phyloP scores from a whole-genome alignment of 2,797 vertebrate genomes.

The Hoplostethus mediterraneus region DNA sequence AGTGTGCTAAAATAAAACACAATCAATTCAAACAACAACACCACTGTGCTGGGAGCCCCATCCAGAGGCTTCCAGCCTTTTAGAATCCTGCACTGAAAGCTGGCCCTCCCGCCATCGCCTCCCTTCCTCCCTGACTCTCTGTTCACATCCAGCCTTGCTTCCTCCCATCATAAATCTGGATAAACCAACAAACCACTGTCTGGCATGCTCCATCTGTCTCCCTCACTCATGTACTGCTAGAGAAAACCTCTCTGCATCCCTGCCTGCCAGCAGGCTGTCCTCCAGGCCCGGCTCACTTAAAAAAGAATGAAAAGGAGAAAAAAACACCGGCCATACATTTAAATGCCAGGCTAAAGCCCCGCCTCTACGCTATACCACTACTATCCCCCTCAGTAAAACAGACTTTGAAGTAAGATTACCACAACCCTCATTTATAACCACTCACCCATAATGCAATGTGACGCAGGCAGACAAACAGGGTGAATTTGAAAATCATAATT shows the following conservation, averaged over 20 bases:
- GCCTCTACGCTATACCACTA: slow-evolving; percentile 45
- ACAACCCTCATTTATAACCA: slow-evolving; percentile 52
- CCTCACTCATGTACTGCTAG: slow-evolving; percentile 81
- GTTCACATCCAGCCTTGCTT: slow-evolving; percentile 76
- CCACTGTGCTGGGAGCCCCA: slow-evolving; percentile 69
- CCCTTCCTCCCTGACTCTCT: slow-evolving; percentile 39
- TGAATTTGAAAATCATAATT: slow-evolving; percentile 23
- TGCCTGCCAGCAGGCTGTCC: slow-evolving; percentile 78
- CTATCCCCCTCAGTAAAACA: slow-evolving; percentile 40
- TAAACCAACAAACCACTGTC: slow-evolving; percentile 86
- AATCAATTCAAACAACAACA: slow-evolving; percentile 75
- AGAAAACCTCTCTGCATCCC: slow-evolving; percentile 80
- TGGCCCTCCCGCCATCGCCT: slow-evolving; percentile 51
- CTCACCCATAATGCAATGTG: slow-evolving; percentile 54
- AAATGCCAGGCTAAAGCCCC: slow-evolving; percentile 51
- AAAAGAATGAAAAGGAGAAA: slow-evolving; percentile 60
- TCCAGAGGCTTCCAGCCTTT: slow-evolving; percentile 66
- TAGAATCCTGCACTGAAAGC: slow-evolving; percentile 65
- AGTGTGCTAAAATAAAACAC: slow-evolving; percentile 72
- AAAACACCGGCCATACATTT: slow-evolving; percentile 5
- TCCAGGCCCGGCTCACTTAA: slow-evolving; percentile 65
- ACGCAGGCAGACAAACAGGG: slow-evolving; percentile 18
- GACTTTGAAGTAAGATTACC: slow-evolving; percentile 51
- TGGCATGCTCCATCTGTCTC: slow-evolving; percentile 86
- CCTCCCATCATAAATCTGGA: slow-evolving; percentile 87